These are phyloP conservation scores for Drosophila fulvimacula DNA, from an alignment of 2,888 invertebrate species.

Conservation along the genomic window DNA sequence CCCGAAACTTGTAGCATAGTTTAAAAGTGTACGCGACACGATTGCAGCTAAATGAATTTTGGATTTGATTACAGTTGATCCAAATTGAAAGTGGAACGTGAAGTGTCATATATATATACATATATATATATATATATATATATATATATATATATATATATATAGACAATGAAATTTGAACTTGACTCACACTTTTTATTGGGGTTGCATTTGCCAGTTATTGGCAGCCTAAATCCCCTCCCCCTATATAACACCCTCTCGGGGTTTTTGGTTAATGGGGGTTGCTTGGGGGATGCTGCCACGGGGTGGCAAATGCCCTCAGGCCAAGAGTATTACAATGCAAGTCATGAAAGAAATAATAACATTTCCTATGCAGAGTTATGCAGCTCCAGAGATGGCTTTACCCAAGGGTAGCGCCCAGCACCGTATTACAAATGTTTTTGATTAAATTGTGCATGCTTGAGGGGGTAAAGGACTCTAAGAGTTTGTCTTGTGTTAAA, in stretches of 20 bases:
- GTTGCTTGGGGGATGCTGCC: neutral
- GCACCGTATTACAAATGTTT: neutral
- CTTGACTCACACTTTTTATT: slow-evolving; percentile 3
- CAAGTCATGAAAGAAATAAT: neutral
- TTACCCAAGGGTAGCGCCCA: neutral
- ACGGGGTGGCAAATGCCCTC: slow-evolving; percentile 8
- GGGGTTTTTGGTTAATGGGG: slow-evolving; percentile 1
- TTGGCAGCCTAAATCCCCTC: neutral
- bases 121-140: too few species aligned
- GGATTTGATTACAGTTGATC: slow-evolving; percentile 1
- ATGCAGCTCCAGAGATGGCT: slow-evolving; percentile 7
- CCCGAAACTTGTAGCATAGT: slow-evolving; percentile 15
- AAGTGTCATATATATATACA: neutral
- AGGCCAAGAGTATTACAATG: slow-evolving; percentile 5
- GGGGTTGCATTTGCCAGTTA: slow-evolving; percentile 14
- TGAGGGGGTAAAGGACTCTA: neutral
- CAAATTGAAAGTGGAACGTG: slow-evolving; percentile 21
- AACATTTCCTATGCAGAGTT: slow-evolving; percentile 12
- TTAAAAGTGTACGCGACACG: neutral
- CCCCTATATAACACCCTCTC: neutral
- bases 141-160: neutral
- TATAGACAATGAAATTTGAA: slow-evolving; percentile 4
- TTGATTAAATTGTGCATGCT: neutral
- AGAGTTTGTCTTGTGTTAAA: neutral
- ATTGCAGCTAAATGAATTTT: neutral